A percentile compares a stretch with the other conserved stretches of the same genome.
Conservation (phyloP, 2,888 invertebrate species). For the Apamea epomidion region DNA sequence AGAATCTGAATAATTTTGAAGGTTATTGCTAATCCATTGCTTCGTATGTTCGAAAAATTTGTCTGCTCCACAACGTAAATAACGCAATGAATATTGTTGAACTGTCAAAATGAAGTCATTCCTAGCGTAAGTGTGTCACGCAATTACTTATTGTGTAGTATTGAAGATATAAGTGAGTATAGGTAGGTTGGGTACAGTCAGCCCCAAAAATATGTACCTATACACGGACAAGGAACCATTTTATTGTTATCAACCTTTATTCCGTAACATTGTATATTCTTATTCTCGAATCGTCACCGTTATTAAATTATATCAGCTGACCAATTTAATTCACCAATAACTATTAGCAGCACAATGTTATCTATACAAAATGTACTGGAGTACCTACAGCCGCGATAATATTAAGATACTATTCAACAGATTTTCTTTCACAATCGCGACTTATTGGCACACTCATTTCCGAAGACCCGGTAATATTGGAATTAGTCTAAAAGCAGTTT, state of each 20-base stretch:
- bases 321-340: background rate
- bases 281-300: background rate
- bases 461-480: constrained; percentile 29
- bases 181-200: background rate
- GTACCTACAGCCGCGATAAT: background rate
- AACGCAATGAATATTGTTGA: too few relatives aligned
- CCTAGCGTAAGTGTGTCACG: too few relatives aligned
- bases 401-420: constrained; percentile 9
- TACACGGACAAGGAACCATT: too few relatives aligned
- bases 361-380: background rate
- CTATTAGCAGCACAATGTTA: background rate
- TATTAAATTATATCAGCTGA: background rate
- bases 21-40: too few relatives aligned
- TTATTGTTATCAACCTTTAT: too few relatives aligned
- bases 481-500: constrained; percentile 33
- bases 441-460: constrained; percentile 28
- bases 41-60: too few relatives aligned
- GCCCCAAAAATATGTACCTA: too few relatives aligned
- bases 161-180: background rate
- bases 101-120: too few relatives aligned
- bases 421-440: constrained; percentile 30
- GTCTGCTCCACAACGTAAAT: too few relatives aligned
- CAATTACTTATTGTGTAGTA: background rate
- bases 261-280: background rate
- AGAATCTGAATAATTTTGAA: too few relatives aligned